These are phyloP conservation scores for Huso huso DNA, from an alignment of 2,797 vertebrate species.

Conservation along the genomic window DNA sequence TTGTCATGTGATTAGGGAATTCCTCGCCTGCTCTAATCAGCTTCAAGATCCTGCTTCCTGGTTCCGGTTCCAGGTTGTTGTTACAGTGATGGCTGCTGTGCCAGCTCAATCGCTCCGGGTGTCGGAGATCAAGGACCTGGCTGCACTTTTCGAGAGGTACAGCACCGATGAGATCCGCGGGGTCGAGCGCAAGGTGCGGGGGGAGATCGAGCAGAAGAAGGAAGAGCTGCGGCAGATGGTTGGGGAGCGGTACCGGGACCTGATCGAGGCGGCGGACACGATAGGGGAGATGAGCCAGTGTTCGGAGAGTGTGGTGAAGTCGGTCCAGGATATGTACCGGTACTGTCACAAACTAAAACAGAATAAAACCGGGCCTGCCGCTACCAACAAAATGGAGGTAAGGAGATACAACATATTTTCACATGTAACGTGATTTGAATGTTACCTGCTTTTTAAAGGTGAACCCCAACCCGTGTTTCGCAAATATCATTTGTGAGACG, in stretches of 20 bases:
- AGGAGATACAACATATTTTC: not conserved
- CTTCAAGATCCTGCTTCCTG: conserved; percentile 14
- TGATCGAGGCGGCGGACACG: conserved; percentile 92
- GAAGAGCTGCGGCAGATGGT: conserved; percentile 96
- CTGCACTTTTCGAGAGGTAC: conserved; percentile 74
- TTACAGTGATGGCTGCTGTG: conserved; percentile 42
- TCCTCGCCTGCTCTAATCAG: no score
- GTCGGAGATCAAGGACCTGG: conserved; percentile 60
- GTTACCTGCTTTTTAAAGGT: no score
- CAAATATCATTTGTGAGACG: no score
- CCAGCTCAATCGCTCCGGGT: conserved; percentile 50
- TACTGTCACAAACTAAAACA: conserved; percentile 56
- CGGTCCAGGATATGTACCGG: conserved; percentile 70
- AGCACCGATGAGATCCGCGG: conserved; percentile 79
- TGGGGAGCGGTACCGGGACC: conserved; percentile 87
- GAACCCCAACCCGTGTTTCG: no score
- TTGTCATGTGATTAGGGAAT: not conserved
- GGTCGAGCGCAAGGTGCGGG: conserved; percentile 75
- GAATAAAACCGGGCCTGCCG: conserved; percentile 6
- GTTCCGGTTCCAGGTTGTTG: not conserved
- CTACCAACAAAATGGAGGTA: conserved; percentile 38
- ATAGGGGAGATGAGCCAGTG: conserved; percentile 87
- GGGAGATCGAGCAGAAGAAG: conserved; percentile 89
- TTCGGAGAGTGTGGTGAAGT: conserved; percentile 70
- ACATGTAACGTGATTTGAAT: no score